phyloP scores from a whole-genome alignment of 2,113 vertebrate species.

The Sturnira hondurensis region DNA sequence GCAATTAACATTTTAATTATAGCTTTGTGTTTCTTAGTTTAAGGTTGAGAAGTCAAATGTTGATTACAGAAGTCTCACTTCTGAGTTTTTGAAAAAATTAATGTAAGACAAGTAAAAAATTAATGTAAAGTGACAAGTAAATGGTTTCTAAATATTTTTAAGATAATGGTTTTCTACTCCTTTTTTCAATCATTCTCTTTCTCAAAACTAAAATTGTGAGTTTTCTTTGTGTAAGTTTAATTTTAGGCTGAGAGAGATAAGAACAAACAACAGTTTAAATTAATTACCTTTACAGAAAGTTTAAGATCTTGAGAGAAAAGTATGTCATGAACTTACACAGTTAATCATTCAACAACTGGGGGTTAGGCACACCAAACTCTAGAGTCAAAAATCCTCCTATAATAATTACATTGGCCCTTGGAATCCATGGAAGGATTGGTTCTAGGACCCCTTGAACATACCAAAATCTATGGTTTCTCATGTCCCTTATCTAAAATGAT shows the following conservation, averaged over 20 bases:
- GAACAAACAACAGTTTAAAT: background rate
- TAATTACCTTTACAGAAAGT: background rate
- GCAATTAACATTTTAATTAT: background rate
- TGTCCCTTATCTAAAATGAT: background rate
- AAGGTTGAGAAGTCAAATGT: background rate
- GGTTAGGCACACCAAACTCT: background rate
- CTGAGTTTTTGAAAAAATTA: background rate
- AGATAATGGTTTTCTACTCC: background rate
- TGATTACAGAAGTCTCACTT: constrained; percentile 14
- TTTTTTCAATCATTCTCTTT: background rate
- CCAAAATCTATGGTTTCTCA: background rate
- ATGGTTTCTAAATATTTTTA: background rate
- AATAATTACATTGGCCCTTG: background rate
- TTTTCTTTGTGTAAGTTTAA: constrained; percentile 32
- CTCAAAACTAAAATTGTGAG: background rate
- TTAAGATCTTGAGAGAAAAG: background rate
- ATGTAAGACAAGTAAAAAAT: too few species aligned
- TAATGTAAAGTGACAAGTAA: background rate
- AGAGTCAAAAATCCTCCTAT: background rate
- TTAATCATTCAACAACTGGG: background rate
- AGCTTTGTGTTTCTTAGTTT: background rate
- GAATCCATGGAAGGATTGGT: too few species aligned
- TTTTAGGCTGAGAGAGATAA: background rate
- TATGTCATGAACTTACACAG: background rate
- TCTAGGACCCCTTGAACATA: background rate